phyloP scores from a whole-genome alignment of 2,888 invertebrate genomes.

The Blastobasis lacticolella region DNA sequence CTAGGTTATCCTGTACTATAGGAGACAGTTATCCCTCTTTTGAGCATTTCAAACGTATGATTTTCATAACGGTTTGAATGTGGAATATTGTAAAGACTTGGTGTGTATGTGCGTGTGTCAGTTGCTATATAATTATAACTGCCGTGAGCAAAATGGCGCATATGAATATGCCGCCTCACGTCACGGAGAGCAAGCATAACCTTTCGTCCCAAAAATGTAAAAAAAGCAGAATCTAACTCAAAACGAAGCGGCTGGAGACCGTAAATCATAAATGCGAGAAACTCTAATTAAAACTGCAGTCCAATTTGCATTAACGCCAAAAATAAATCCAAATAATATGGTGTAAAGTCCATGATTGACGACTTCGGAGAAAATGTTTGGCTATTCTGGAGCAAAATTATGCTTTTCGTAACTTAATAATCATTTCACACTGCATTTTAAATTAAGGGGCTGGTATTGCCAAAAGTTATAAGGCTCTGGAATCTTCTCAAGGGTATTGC shows the following conservation, averaged over 20 bases:
- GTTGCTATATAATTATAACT: too few species aligned
- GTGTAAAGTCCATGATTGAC: constrained; percentile 53
- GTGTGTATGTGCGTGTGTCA: too few species aligned
- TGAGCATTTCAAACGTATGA: too few species aligned
- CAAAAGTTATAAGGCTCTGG: too few species aligned
- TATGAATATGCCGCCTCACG: too few species aligned
- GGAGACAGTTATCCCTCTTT: too few species aligned
- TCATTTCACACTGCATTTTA: background rate
- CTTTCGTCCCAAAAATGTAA: background rate
- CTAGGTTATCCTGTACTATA: too few species aligned
- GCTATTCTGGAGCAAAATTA: constrained; percentile 1
- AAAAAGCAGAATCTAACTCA: constrained; percentile 7
- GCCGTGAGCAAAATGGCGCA: too few species aligned
- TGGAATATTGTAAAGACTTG: too few species aligned
- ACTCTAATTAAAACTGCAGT: constrained; percentile 48
- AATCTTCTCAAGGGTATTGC: too few species aligned
- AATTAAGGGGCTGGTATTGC: too few species aligned
- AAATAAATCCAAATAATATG: constrained; percentile 33
- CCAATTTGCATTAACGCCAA: constrained; percentile 53
- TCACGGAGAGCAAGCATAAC: background rate
- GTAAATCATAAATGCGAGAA: constrained; percentile 53
- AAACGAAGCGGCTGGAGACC: constrained; percentile 21
- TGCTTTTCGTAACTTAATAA: background rate
- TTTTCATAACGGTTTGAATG: too few species aligned
- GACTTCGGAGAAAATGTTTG: constrained; percentile 36